phyloP scores from a whole-genome alignment of 2,113 vertebrate genomes.

The Ia io region DNA sequence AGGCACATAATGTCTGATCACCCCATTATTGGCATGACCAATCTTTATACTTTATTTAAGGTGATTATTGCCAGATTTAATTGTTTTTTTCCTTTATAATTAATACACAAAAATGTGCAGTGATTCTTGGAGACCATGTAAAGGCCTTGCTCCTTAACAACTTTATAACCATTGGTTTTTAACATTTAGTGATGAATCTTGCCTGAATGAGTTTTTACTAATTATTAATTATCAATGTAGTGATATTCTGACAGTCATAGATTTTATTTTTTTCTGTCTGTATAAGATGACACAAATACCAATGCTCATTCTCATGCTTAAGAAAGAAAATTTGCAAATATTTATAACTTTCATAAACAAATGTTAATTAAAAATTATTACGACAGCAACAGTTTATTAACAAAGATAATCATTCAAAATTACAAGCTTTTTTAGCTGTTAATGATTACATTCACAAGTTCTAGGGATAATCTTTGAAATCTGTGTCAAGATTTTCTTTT shows the following conservation, averaged over 20 bases:
- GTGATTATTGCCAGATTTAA: not conserved
- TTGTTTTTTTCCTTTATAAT: not conserved
- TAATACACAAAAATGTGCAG: not conserved
- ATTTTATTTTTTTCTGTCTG: not conserved
- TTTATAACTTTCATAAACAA: not conserved
- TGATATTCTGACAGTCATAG: not conserved
- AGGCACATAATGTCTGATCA: not conserved
- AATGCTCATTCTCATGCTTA: not conserved
- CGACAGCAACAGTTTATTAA: not conserved
- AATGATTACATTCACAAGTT: not conserved
- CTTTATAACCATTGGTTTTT: not conserved
- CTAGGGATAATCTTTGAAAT: not conserved
- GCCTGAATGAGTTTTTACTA: not conserved
- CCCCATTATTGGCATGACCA: not conserved
- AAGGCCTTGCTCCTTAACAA: not conserved
- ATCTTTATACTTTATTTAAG: not conserved
- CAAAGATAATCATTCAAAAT: not conserved
- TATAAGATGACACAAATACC: not conserved
- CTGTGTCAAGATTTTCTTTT: constrained; percentile 4
- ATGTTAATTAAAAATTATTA: constrained; percentile 42
- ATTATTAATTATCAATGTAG: not conserved
- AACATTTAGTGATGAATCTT: not conserved
- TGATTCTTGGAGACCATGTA: not conserved
- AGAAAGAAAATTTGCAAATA: not conserved
- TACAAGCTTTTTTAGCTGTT: not conserved